These are phyloP conservation scores for Heliconius erato DNA, from an alignment of 2,888 invertebrate genomes.

Conservation along the genomic window DNA sequence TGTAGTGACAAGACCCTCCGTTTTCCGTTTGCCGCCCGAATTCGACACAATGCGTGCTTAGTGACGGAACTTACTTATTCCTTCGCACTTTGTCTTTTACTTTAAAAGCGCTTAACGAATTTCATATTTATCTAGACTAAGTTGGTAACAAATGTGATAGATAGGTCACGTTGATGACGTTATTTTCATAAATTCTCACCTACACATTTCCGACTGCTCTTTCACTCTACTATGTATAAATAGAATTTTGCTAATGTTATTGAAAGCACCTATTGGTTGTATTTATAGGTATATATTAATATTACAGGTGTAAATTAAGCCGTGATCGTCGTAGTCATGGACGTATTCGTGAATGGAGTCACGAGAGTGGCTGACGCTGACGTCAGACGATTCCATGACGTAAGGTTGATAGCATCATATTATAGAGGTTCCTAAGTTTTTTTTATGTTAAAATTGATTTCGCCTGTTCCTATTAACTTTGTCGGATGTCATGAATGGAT, in stretches of 20 bases:
- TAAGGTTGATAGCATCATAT: slow-evolving; percentile 64
- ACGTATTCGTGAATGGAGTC: slow-evolving; percentile 76
- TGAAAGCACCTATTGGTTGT: background rate
- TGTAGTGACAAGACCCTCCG: too few species aligned
- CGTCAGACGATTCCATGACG: slow-evolving; percentile 70
- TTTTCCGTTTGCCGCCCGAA: too few species aligned
- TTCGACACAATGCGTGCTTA: background rate
- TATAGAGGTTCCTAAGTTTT: slow-evolving; percentile 7
- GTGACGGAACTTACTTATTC: background rate
- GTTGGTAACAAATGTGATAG: too few species aligned
- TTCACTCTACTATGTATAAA: too few species aligned
- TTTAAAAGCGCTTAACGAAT: too few species aligned
- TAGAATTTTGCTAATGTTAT: background rate
- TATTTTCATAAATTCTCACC: too few species aligned
- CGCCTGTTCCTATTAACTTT: background rate
- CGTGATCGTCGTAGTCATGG: slow-evolving; percentile 32
- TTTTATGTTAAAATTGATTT: background rate
- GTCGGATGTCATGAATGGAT: background rate
- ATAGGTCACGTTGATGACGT: too few species aligned
- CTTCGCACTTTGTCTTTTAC: too few species aligned
- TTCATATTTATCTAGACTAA: too few species aligned
- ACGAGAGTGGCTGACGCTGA: slow-evolving; percentile 65
- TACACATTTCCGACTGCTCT: too few species aligned
- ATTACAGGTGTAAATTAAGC: slow-evolving; percentile 26
- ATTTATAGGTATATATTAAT: slow-evolving; percentile 18